Base-by-base conservation (phyloP, 2,113 vertebrate genomes). In the Phylloscopus trochiloides region DNA sequence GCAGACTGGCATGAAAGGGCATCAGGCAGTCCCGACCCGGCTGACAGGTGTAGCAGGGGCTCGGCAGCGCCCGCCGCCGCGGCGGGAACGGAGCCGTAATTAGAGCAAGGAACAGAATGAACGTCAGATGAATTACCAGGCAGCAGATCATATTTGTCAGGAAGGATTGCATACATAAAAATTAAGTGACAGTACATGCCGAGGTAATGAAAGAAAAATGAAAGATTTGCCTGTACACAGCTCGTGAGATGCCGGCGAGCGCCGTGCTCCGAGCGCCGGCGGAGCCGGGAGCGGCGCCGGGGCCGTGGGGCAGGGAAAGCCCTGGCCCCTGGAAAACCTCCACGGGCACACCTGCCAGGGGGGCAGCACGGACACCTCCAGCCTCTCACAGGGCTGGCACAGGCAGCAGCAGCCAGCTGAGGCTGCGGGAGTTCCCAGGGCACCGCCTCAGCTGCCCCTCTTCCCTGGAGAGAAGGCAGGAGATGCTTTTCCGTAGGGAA, bases 101-200 rank as follows among this genome's bases (percentile, higher is more conserved):
- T 98, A 98, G 98, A 98, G 98, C 95, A 55, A 92, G 68, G 98
- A 98, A 95, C 97, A 97, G 97, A 97, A 98, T 95, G 97, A 97
- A 98, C 97, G 98, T 98, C 98, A 98, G 97, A 97, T 75, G 97
- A 97, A 98, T 98, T 98, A 98, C 98, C 96, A 96, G 97, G 97
- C 97, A 97, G 98, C 97, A 97, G 97, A 98, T 98, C 98, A 97
- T 97, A 98, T 98, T 98, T 98, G 98, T 98, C 98, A 98, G 97
- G 96, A 96, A 98, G 98, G 97, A 98, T 98, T 97, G 98, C 98
- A 98, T 98, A 98, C 98, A 98, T 97, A 98, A 98, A 97, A 98
- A 98, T 98, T 98, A 98, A 98, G 98, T 98, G 98, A 98, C 98
- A 98, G 98, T 97, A 98, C 98, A 98, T 77, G 98, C 98, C 92